Conservation (phyloP, 2,888 invertebrate species). For the Sarcophaga caerulescens region DNA sequence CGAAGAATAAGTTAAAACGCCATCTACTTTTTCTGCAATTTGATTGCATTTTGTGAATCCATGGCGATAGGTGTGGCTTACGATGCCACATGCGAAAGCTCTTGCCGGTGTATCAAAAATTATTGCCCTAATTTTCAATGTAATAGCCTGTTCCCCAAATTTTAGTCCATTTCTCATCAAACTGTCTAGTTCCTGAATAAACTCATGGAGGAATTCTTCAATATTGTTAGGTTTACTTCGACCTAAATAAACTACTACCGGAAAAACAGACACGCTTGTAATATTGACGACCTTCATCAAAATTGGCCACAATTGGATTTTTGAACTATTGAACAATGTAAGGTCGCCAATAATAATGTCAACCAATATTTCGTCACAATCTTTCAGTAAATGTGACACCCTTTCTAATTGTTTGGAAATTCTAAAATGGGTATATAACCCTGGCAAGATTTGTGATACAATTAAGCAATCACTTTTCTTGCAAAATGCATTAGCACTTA, state of each 20-base stretch:
- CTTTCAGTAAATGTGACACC: no score
- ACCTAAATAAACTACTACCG: neutral
- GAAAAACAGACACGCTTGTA: slow-evolving; percentile 1
- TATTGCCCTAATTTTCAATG: slow-evolving; percentile 1
- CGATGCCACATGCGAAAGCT: neutral
- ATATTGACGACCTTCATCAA: slow-evolving; percentile 6
- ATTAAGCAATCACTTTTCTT: slow-evolving; percentile 32
- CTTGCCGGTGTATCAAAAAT: neutral
- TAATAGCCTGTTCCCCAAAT: neutral
- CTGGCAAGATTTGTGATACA: slow-evolving; percentile 9
- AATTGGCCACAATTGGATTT: slow-evolving; percentile 2
- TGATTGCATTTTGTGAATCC: slow-evolving; percentile 6
- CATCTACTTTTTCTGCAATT: slow-evolving; percentile 8
- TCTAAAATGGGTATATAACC: neutral
- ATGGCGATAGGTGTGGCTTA: slow-evolving; percentile 7
- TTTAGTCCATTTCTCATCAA: neutral
- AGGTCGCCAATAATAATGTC: no score
- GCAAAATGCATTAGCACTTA: slow-evolving; percentile 35
- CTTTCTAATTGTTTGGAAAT: no score
- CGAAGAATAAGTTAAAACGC: slow-evolving; percentile 38
- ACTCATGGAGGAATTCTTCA: neutral
- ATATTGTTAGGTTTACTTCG: slow-evolving; percentile 1
- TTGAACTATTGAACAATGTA: neutral
- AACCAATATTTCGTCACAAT: no score
- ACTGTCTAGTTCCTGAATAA: neutral